phyloP scores from a whole-genome alignment of 2,113 vertebrate genomes.

The Sinocyclocheilus anshuiensis region DNA sequence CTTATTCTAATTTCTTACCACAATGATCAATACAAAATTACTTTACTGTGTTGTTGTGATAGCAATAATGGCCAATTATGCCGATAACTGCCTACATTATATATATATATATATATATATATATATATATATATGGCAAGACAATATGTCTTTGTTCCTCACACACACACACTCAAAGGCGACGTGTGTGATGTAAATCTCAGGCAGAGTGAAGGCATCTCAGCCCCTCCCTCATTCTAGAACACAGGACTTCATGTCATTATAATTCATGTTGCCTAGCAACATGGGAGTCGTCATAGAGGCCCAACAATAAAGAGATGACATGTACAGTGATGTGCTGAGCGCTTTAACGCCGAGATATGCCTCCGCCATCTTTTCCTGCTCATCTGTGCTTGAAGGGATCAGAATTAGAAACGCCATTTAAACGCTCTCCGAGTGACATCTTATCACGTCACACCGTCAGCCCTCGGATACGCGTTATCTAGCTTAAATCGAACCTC shows the following conservation, averaged over 20 bases:
- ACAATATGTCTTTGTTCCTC: slow-evolving; percentile 11
- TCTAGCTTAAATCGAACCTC: neutral
- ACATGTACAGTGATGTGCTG: slow-evolving; percentile 59
- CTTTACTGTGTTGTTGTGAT: no score
- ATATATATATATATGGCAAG: no score
- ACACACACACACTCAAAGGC: slow-evolving; percentile 15
- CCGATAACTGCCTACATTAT: no score
- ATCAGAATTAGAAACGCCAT: slow-evolving; percentile 32
- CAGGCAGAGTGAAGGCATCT: slow-evolving; percentile 53
- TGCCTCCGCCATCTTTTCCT: slow-evolving; percentile 54
- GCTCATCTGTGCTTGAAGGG: slow-evolving; percentile 30
- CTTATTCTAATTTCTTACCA: no score
- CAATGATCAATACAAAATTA: no score
- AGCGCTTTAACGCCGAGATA: slow-evolving; percentile 47
- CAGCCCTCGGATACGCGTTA: neutral
- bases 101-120: no score
- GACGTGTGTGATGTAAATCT: slow-evolving; percentile 23
- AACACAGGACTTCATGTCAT: slow-evolving; percentile 60
- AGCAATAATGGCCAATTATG: no score
- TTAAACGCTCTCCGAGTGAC: neutral
- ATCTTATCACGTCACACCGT: neutral
- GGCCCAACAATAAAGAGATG: slow-evolving; percentile 59
- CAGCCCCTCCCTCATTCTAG: slow-evolving; percentile 53
- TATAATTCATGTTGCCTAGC: slow-evolving; percentile 64
- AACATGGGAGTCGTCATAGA: slow-evolving; percentile 60